Conservation (phyloP, 1,140 invertebrate genomes). For the Hormaphis cornu region DNA sequence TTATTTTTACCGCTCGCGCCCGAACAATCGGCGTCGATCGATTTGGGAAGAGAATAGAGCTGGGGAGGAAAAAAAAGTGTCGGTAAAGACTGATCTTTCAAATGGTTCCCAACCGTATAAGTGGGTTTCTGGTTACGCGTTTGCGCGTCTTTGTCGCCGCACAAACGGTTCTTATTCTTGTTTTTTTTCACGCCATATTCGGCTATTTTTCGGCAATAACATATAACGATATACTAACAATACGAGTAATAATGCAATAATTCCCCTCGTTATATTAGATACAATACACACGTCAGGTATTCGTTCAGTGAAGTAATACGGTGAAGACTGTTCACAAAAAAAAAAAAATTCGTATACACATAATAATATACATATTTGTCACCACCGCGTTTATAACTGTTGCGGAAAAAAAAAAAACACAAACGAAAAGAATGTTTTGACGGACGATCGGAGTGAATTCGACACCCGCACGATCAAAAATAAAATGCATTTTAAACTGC, state of each 20-base stretch:
- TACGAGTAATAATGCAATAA: slow-evolving; percentile 1
- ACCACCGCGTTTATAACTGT: background rate
- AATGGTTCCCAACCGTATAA: slow-evolving; percentile 12
- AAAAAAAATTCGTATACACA: background rate
- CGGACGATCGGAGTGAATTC: background rate
- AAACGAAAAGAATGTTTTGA: background rate
- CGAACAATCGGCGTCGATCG: slow-evolving; percentile 19
- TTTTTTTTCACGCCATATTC: background rate
- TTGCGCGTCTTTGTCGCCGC: background rate
- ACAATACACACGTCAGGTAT: background rate
- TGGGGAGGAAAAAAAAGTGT: background rate
- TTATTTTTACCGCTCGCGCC: slow-evolving; percentile 6
- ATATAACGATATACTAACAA: background rate
- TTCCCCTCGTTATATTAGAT: slow-evolving; percentile 19
- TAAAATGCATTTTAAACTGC: no score
- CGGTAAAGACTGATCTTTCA: slow-evolving; percentile 8
- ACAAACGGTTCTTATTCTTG: background rate
- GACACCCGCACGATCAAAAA: background rate
- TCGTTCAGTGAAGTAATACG: no score
- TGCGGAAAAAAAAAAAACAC: background rate
- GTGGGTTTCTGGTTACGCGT: slow-evolving; percentile 27
- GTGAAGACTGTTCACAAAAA: no score
- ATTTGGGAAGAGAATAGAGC: slow-evolving; percentile 16
- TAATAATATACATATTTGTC: background rate
- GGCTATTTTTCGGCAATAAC: slow-evolving; percentile 1